Conservation (phyloP, 30 jellyfish, hydroid and myxozoan genomes). For the Aurelia aurita complex sp. Pacific region DNA sequence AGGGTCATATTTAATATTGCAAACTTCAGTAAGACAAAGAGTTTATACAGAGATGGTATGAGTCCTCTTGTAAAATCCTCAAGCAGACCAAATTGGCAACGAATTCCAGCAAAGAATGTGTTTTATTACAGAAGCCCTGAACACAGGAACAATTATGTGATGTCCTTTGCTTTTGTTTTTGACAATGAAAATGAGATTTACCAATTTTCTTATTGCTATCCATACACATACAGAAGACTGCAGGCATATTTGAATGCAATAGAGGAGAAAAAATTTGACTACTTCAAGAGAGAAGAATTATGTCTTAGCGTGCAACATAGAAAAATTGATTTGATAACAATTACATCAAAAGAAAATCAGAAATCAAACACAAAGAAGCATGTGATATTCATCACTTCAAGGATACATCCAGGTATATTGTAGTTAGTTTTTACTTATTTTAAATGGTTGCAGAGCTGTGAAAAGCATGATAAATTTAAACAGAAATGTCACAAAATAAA, state of each 20-base stretch:
- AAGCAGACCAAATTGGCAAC: constrained; percentile 92
- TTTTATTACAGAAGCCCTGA: constrained; percentile 93
- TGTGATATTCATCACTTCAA: constrained; percentile 88
- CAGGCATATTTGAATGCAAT: constrained; percentile 63
- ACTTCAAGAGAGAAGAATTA: constrained; percentile 71
- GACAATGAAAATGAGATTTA: constrained; percentile 86
- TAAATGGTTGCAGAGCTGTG: no score
- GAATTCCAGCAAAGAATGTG: constrained; percentile 91
- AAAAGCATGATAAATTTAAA: no score
- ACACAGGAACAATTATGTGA: constrained; percentile 84
- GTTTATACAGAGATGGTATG: constrained; percentile 95
- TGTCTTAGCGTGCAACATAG: constrained; percentile 91
- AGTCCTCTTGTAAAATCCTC: constrained; percentile 92
- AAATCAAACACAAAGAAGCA: constrained; percentile 53
- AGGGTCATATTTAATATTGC: constrained; percentile 85
- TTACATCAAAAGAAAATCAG: constrained; percentile 78
- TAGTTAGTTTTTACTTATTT: no score
- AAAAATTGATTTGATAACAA: constrained; percentile 82
- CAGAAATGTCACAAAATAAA: no score
- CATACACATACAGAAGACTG: constrained; percentile 87
- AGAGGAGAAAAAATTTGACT: constrained; percentile 62
- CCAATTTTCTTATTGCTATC: constrained; percentile 88
- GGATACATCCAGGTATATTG: constrained; percentile 90
- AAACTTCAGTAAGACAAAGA: constrained; percentile 89
- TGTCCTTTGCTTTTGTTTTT: constrained; percentile 96